These are phyloP conservation scores for Sternotherus odoratus DNA, from an alignment of 2,797 vertebrate species.

Conservation along the genomic window DNA sequence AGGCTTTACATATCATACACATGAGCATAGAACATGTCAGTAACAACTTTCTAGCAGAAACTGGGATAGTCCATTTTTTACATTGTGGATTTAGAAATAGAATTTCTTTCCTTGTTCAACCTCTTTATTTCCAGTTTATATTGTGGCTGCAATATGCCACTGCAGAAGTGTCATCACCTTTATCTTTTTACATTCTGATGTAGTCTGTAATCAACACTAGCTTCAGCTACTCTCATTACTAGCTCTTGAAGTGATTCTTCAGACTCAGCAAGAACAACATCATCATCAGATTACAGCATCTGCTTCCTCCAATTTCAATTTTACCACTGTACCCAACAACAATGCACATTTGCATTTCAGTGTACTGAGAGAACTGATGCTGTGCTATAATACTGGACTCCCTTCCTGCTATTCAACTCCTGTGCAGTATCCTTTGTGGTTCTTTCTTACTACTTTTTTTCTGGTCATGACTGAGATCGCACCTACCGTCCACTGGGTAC, in stretches of 20 bases:
- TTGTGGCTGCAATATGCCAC: slow-evolving; percentile 9
- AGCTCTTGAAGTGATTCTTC: slow-evolving; percentile 81
- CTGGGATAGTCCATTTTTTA: background rate
- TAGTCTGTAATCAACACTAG: slow-evolving; percentile 75
- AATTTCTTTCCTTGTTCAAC: slow-evolving; percentile 20
- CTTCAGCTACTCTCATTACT: slow-evolving; percentile 79
- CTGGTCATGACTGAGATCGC: background rate
- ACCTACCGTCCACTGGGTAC: background rate
- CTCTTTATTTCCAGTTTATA: slow-evolving; percentile 12
- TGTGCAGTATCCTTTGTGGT: background rate
- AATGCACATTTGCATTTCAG: slow-evolving; percentile 39
- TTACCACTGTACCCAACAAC: slow-evolving; percentile 58
- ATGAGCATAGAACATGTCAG: accelerated
- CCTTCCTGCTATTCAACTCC: slow-evolving; percentile 4
- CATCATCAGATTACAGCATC: slow-evolving; percentile 74
- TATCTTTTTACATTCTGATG: slow-evolving; percentile 72
- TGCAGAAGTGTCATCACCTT: slow-evolving; percentile 71
- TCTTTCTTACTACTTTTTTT: background rate
- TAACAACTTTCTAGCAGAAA: background rate
- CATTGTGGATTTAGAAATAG: background rate
- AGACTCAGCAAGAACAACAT: slow-evolving; percentile 81
- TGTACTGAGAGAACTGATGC: slow-evolving; percentile 28
- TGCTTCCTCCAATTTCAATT: slow-evolving; percentile 71
- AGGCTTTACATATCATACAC: background rate
- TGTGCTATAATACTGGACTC: background rate